Conservation (phyloP, 2,888 invertebrate species). For the Cepaea hortensis region DNA sequence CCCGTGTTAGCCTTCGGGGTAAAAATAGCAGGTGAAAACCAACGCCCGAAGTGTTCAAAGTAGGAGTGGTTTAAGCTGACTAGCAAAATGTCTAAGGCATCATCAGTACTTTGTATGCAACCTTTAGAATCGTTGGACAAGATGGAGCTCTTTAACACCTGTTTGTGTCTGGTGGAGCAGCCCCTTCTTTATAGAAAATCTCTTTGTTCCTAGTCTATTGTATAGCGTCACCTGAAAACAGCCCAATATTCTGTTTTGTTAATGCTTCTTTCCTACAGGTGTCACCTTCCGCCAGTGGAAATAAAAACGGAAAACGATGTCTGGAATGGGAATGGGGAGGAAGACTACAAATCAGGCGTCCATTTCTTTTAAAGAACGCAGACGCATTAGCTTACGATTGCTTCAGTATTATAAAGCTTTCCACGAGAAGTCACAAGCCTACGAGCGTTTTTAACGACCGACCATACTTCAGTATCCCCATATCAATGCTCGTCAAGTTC, state of each 20-base stretch:
- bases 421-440: conserved; percentile 36
- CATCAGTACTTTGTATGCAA: too few relatives aligned
- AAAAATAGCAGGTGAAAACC: too few relatives aligned
- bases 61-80: too few relatives aligned
- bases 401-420: conserved; percentile 21
- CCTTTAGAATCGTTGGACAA: neutral
- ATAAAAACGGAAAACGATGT: neutral
- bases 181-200: neutral
- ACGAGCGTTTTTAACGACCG: conserved; percentile 43
- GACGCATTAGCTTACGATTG: conserved; percentile 10
- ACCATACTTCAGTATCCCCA: conserved; percentile 38
- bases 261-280: neutral
- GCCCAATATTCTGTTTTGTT: neutral
- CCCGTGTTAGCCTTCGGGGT: too few relatives aligned
- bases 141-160: neutral
- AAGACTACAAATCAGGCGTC: conserved; percentile 10
- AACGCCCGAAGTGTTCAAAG: too few relatives aligned
- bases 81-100: too few relatives aligned
- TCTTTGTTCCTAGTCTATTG: neutral
- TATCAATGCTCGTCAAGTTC: neutral
- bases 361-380: neutral
- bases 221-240: neutral
- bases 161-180: neutral
- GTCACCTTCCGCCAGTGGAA: neutral
- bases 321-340: neutral